Evolutionary conservation across 2,113 vertebrate genomes (phyloP).

Genomic region (Cathartes aura): DNA sequence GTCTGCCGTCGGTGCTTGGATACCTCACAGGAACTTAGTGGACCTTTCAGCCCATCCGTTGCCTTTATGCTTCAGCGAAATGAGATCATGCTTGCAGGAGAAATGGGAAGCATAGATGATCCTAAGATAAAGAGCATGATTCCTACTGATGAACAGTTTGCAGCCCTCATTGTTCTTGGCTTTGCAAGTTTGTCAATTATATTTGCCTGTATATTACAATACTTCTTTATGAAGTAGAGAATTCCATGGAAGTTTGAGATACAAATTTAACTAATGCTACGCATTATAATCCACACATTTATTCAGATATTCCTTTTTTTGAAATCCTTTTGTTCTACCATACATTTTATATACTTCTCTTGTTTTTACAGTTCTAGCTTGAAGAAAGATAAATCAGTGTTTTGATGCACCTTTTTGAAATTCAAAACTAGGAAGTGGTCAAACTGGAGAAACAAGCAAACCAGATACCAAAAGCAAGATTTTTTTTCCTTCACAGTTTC

Average conservation of each 20-base stretch:
- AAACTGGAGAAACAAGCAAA: constrained; percentile 78
- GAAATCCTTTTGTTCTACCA: constrained; percentile 71
- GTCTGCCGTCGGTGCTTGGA: constrained; percentile 92
- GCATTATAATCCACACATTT: constrained; percentile 86
- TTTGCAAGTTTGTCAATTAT: constrained; percentile 92
- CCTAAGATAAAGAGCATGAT: constrained; percentile 83
- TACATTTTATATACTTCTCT: constrained; percentile 78
- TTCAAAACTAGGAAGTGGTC: constrained; percentile 81
- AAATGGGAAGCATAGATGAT: constrained; percentile 71
- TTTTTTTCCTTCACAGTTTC: constrained; percentile 49
- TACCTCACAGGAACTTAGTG: constrained; percentile 91
- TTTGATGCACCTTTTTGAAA: constrained; percentile 87
- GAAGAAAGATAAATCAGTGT: constrained; percentile 74
- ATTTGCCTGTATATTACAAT: constrained; percentile 96
- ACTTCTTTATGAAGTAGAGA: constrained; percentile 97
- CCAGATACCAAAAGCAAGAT: constrained; percentile 75
- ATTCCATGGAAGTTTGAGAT: constrained; percentile 73
- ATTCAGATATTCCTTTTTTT: constrained; percentile 82
- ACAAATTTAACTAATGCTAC: constrained; percentile 84
- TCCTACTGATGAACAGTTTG: constrained; percentile 94
- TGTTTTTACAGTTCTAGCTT: constrained; percentile 84
- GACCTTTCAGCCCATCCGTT: constrained; percentile 93
- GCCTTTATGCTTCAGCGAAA: constrained; percentile 86
- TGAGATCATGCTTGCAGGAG: constrained; percentile 77
- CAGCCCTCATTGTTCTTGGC: constrained; percentile 90